Percentiles rank a stretch among this genome's conserved stretches.
These are phyloP conservation scores for Mohoua ochrocephala DNA, from an alignment of 2,113 vertebrate species.

Conservation along the genomic window DNA sequence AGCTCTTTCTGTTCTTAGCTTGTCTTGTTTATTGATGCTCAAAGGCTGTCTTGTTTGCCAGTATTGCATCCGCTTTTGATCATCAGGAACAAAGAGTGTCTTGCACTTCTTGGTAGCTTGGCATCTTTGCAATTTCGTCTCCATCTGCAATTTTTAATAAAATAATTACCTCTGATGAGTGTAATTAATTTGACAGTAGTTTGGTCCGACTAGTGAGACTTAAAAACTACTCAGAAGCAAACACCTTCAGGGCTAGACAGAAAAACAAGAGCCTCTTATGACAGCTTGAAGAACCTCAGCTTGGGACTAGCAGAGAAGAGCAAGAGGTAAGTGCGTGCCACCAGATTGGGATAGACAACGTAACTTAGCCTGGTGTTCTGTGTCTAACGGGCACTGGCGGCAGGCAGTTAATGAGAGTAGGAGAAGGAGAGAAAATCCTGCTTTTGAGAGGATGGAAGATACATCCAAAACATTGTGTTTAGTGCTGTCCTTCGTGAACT, in stretches of 20 bases:
- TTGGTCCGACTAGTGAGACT: not conserved
- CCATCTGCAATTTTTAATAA: not conserved
- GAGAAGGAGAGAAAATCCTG: not conserved
- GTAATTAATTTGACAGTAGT: not conserved
- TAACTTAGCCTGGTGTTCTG: not conserved
- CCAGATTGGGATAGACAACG: not conserved
- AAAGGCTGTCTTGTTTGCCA: not conserved
- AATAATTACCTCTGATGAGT: not conserved
- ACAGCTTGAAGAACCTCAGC: not conserved
- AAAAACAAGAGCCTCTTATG: not conserved
- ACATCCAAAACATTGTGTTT: not conserved
- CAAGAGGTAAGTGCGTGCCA: not conserved
- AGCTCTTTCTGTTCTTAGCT: conserved; percentile 32
- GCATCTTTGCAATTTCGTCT: not conserved
- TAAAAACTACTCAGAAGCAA: not conserved
- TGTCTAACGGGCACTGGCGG: not conserved
- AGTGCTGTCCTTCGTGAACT: not conserved
- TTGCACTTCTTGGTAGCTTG: not conserved
- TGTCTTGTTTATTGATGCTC: conserved; percentile 31
- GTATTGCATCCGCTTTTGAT: not conserved
- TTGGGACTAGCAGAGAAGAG: not conserved
- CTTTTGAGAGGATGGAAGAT: not conserved
- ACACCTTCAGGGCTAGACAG: not conserved
- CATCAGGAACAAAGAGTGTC: not conserved
- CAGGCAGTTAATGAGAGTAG: not conserved